phyloP scores from a whole-genome alignment of 2,888 invertebrate genomes.

The Coleophora flavipennella region DNA sequence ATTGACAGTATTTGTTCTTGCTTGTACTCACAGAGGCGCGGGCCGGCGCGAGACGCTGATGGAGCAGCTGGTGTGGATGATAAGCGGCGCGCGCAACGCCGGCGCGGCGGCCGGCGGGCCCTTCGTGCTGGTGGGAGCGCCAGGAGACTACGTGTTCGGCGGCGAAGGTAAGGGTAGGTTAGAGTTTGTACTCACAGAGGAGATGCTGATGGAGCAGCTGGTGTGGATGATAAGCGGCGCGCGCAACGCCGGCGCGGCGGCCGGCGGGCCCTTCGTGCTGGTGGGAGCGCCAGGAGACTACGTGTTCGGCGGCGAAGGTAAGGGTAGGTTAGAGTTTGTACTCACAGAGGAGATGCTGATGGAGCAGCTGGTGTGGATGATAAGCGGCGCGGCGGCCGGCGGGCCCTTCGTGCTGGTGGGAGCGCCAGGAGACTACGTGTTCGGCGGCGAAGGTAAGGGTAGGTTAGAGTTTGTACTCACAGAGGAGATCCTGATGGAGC shows the following conservation, averaged over 20 bases:
- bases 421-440: constrained; percentile 62
- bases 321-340: too few species aligned
- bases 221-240: constrained; percentile 59
- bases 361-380: constrained; percentile 60
- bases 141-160: constrained; percentile 63
- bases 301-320: constrained; percentile 63
- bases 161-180: constrained; percentile 60
- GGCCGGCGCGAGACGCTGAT: constrained; percentile 45
- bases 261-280: constrained; percentile 57
- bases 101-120: constrained; percentile 48
- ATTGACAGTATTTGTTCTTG: too few species aligned
- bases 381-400: constrained; percentile 44
- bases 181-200: too few species aligned
- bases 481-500: constrained; percentile 55
- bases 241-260: constrained; percentile 34
- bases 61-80: constrained; percentile 60
- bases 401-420: constrained; percentile 61
- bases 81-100: constrained; percentile 38
- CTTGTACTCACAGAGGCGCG: constrained; percentile 17
- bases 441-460: constrained; percentile 61
- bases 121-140: constrained; percentile 59
- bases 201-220: constrained; percentile 55
- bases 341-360: constrained; percentile 38
- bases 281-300: constrained; percentile 65
- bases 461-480: too few species aligned